Conservation (phyloP, 2,797 vertebrate genomes). For the Diplodus sargus region DNA sequence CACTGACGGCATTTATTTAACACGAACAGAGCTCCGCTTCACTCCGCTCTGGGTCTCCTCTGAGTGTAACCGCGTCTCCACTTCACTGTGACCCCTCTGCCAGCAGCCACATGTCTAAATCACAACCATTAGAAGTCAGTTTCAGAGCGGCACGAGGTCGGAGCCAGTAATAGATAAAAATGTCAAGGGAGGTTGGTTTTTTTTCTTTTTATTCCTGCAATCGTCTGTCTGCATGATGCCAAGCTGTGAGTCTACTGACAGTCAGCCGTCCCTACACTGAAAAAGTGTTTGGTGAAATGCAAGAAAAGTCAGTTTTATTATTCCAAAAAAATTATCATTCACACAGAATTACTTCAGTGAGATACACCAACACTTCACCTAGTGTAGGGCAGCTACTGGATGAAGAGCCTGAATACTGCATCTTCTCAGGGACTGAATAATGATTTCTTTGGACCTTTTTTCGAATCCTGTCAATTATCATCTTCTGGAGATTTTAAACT, state of each 20-base stretch:
- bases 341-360: not conserved
- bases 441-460: not conserved
- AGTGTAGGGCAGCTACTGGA: not conserved
- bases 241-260: constrained; percentile 8
- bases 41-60: constrained; percentile 24
- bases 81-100: constrained; percentile 19
- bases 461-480: not conserved
- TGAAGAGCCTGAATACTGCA: not conserved
- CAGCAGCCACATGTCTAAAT: constrained; percentile 17
- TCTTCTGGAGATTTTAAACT: not conserved
- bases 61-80: constrained; percentile 12
- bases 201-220: not conserved
- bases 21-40: constrained; percentile 26
- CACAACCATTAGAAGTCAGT: not conserved
- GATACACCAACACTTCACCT: not conserved
- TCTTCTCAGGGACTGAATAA: not conserved
- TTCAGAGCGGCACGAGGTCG: constrained; percentile 19
- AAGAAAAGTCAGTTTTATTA: not conserved
- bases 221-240: constrained; percentile 14
- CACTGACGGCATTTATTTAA: constrained; percentile 48
- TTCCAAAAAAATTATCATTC: not conserved
- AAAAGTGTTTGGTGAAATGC: not conserved
- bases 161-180: constrained; percentile 23
- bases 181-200: not conserved
- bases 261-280: not conserved